Evolutionary conservation across 2,797 vertebrate genomes (phyloP).

Genomic region (Poeciliopsis presidionis): DNA sequence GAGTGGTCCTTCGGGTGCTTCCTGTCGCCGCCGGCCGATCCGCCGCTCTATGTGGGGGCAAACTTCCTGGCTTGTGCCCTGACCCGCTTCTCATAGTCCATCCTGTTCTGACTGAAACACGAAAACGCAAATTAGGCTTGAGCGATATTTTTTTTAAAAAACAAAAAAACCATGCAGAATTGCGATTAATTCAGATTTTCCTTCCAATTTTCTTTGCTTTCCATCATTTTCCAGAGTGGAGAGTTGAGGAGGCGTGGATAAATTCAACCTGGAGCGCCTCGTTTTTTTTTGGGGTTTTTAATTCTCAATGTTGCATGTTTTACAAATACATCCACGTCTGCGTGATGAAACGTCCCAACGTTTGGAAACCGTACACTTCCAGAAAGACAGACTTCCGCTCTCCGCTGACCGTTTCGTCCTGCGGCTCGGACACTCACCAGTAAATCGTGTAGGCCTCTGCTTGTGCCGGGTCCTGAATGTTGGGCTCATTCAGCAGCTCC

Average conservation of each 20-base stretch:
- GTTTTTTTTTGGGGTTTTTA: not conserved
- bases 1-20: conserved; percentile 75
- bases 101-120: conserved; percentile 82
- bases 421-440: conserved; percentile 70
- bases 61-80: conserved; percentile 86
- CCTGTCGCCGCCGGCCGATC: conserved; percentile 59
- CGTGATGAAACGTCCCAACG: too few relatives aligned
- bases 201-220: not conserved
- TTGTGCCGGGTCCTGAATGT: conserved; percentile 85
- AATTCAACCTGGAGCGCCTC: not conserved
- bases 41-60: conserved; percentile 79
- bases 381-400: not conserved
- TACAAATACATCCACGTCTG: not conserved
- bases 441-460: conserved; percentile 86
- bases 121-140: not conserved
- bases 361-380: not conserved
- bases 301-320: not conserved
- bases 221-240: too few relatives aligned
- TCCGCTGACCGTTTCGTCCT: not conserved
- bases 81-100: conserved; percentile 85
- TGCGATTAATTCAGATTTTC: not conserved
- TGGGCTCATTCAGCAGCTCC: conserved; percentile 85
- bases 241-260: not conserved
- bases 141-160: not conserved
- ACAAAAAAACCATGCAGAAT: not conserved